Base-by-base conservation (phyloP, 2,113 vertebrate genomes). In the Pangasianodon gigas region DNA sequence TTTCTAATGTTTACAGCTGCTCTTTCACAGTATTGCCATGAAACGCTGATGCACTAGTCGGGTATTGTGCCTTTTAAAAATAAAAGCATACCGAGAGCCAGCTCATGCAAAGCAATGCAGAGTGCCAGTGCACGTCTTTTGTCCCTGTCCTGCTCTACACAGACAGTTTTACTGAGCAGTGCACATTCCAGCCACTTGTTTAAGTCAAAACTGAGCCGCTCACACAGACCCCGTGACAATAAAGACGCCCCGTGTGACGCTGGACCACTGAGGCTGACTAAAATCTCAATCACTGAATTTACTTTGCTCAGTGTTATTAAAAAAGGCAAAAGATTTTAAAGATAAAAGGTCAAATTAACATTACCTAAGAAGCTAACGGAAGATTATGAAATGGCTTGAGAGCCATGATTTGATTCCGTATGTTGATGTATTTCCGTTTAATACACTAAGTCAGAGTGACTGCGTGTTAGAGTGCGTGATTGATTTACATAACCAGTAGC, bases 181-280 rank as follows among this genome's bases (percentile, higher is more conserved):
- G 77, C 88, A 89, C 91, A 93, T 93, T 93, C 94, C 91, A 87
- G 44, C 69, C 56, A 80, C 48, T 19, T 13, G 48, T 2, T 46
- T 79, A 44, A 51, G 69, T 56, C 77, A 82, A 87, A 8, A 2
- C 16, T n/a, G 62, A 46, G 37, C 65, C 69, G 18, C 44, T 3
- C 37, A 51, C 44, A 69, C 58, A 24, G 14, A 65, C 52, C 8
- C 58, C 48, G 5, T 46, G 21, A 56, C 80, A 81, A 52, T 52
- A 52, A 52, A 21, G 21, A 16, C 9, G 48, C 10, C 62, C 44
- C 19, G 21, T 21, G 19, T 83, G 77, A 37, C 26, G 67, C 60
- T 19, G 46, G 0, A 48, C 29, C 18, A 21, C 60, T 51, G 6
- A 69, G 48, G 44, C 52, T 86, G 62, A 69, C 46, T n/a, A 48